Base-by-base conservation (phyloP, 2,113 vertebrate species). In the Verasper variegatus region DNA sequence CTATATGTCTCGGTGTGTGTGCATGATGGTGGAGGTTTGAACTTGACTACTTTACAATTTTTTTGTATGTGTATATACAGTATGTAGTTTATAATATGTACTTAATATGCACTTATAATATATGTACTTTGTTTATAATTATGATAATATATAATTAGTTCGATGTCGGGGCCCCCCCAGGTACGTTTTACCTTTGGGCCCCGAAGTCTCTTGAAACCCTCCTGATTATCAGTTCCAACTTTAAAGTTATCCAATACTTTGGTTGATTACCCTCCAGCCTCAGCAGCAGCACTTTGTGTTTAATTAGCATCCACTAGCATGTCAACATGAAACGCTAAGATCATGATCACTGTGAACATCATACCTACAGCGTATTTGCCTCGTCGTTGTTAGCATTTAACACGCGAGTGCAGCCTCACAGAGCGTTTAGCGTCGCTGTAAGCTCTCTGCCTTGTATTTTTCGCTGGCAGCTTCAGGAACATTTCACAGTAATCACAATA, bases 401-500 rank as follows among this genome's bases (percentile, higher is more conserved):
- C 54, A 73, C 2, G 1, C 15, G 59, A 62, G 20, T 24, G 56
- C 3, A 77, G 40, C 31, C 37, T 61, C 40, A 31, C 31, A 71
- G 42, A 58, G 35, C 26, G 3, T 4, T 60, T 58, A 9, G 40
- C 2, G 0, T 20, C 31, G 51, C 37, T 58, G 27, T 27, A 54
- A 31, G 59, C 47, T 42, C 37, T 35, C 21, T 7, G 13, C 23
- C 37, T 42, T 60, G 68, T 71, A 70, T 52, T 27, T 45, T 42
- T 72, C 75, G 21, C 54, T 62, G 60, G 49, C 68, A 81, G 49
- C 24, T 63, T 79, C 71, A 59, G 2, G 24, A 68, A 81, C 74
- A 76, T 62, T 66, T 76, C 35, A 68, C 56, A 31, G 6, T 78
- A 60, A 79, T 71, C 49, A 57, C 78, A 81, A 76, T 79, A 65